Evolutionary conservation across 2,797 vertebrate species (phyloP).

Genomic region (Hippocampus kuda): DNA sequence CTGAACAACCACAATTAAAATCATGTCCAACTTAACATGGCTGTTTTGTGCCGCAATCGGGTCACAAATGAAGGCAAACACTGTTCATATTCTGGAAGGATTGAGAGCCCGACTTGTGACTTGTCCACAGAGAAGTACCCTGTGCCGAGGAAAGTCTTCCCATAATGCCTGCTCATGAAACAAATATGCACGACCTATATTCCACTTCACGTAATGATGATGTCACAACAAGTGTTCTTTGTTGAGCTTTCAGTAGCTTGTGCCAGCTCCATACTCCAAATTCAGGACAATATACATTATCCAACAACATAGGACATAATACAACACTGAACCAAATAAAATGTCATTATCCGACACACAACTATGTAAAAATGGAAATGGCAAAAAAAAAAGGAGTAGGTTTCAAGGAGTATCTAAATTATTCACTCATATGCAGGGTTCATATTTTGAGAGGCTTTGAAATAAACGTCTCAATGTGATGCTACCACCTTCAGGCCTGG

Average conservation of each 20-base stretch:
- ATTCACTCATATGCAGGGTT: neutral
- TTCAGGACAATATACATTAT: no score
- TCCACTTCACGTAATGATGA: slow-evolving; percentile 11
- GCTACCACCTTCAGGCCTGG: slow-evolving; percentile 43
- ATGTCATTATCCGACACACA: no score
- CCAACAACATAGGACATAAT: neutral
- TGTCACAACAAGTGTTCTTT: slow-evolving; percentile 10
- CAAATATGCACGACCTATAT: slow-evolving; percentile 29
- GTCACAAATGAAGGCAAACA: neutral
- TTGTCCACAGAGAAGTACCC: slow-evolving; percentile 10
- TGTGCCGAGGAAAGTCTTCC: neutral
- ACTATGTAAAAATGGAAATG: neutral
- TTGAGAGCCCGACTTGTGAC: neutral
- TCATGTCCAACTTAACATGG: neutral
- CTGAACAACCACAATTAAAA: no score
- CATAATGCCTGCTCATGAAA: slow-evolving; percentile 30
- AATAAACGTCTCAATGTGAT: neutral
- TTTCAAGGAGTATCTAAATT: neutral
- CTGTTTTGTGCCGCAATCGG: neutral
- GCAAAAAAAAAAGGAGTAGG: neutral
- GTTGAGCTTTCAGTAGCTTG: neutral
- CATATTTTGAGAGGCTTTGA: neutral
- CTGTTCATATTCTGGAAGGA: slow-evolving; percentile 2
- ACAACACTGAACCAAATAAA: no score
- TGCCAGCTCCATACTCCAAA: neutral